Evolutionary conservation across 2,113 vertebrate species (phyloP), one percentile per base, ranked within the genome.

Genomic region (Dinomys branickii): DNA sequence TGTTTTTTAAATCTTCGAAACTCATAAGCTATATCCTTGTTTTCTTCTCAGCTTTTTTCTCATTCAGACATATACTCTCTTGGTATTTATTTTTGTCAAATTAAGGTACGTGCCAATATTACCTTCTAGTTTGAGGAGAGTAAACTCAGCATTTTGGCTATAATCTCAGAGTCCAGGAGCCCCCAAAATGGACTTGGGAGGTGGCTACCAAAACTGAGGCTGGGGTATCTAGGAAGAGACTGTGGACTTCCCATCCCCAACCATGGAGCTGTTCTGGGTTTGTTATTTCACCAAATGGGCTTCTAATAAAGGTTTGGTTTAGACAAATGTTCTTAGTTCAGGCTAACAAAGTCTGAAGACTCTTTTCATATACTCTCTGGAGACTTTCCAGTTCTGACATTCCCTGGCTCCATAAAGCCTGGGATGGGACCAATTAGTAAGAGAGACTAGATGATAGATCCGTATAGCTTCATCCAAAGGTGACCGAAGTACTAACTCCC

Each of bases 1-100:
- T 89, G 52, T 69, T 82, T 65, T 92, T 38, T 52, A 92, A 85
- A 77, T 92, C 56, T 90, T 22, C n/a, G 24, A 38, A 87, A 50
- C 41, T 58, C 3, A 44, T 56, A 69, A 61, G 11, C 14, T 81
- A 35, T 47, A 38, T 73, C 71, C 47, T 35, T 71, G 20, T 92
- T 85, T 33, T n/a, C 75, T 80, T 96, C 30, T 90, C 35, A n/a
- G 80, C 54, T 47, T 54, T 82, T 81, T 67, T 95, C 22, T 89
- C 50, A 73, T 73, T 88, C 84, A 75, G 87, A 47, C n/a, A 78
- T 47, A 33, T 19, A 59, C 17, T 67, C 9, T 94, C 59, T 90
- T 75, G 59, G 22, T 67, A 88, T 92, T 63, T 58, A 86, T 47
- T 83, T 83, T 92, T 87, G 26, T 84, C 61, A 59, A 33, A 26